phyloP scores from a whole-genome alignment of 2,888 invertebrate genomes.

The Adelphocoris suturalis region DNA sequence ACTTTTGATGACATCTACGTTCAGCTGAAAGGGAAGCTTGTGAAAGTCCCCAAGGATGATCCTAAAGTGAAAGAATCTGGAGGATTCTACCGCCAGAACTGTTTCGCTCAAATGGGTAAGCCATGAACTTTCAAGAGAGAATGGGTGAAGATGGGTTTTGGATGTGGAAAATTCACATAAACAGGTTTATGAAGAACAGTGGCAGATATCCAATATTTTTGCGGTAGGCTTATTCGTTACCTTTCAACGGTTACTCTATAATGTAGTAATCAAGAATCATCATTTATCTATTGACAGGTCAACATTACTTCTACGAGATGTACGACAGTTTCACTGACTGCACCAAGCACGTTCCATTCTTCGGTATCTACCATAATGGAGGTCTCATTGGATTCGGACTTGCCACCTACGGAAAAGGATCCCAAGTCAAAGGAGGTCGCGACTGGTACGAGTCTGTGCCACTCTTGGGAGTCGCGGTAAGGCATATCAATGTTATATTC shows the following conservation, averaged over 20 bases:
- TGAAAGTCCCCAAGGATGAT: constrained; percentile 65
- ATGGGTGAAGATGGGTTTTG: too few relatives aligned
- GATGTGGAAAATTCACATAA: too few relatives aligned
- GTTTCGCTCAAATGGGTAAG: constrained; percentile 74
- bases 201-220: too few relatives aligned
- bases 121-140: too few relatives aligned
- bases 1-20: constrained; percentile 70
- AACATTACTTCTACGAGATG: constrained; percentile 76
- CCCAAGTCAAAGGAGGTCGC: constrained; percentile 63
- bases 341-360: constrained; percentile 73
- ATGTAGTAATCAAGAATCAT: too few relatives aligned
- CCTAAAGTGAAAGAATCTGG: constrained; percentile 65
- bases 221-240: too few relatives aligned
- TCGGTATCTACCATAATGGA: constrained; percentile 74
- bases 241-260: too few relatives aligned
- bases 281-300: constrained; percentile 68
- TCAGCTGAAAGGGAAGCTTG: constrained; percentile 56
- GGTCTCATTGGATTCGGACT: constrained; percentile 75
- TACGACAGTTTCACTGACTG: constrained; percentile 65
- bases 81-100: constrained; percentile 72
- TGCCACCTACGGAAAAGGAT: constrained; percentile 73
- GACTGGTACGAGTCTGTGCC: constrained; percentile 73
- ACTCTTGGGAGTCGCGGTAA: constrained; percentile 68
- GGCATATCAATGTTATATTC: background rate
- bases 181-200: too few relatives aligned